Base-by-base conservation (phyloP, 2,888 invertebrate genomes). In the Drosophila helvetica region DNA sequence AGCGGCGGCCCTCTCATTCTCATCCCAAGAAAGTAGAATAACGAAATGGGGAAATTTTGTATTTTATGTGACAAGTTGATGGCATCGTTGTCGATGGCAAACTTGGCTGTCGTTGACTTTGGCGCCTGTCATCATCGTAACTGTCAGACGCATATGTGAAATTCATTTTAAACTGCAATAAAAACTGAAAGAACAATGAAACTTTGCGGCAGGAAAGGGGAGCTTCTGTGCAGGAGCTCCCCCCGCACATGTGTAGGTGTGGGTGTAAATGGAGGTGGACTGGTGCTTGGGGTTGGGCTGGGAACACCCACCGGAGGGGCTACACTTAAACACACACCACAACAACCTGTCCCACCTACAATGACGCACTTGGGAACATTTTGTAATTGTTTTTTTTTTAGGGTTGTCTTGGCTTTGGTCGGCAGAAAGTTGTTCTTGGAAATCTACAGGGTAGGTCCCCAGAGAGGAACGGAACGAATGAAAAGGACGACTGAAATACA, bases 101-200 rank as follows among this genome's bases (percentile, higher is more conserved):
- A 30, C 25, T 38, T n/a, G n/a, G 38, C 6, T 38, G 38, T 38
- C 47, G 17, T 57, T 66, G 66, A 68, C 66, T 66, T 66, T 60
- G 75, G 63, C 60, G 73, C 27, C 65, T 75, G 82, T 69, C 75
- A 69, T 60, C 70, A 68, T 67, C 86, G 66, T 70, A 65, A 71
- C 71, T 75, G 74, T 74, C 74, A 74, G 70, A 30, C 70, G 48
- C 74, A 75, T 62, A 74, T 74, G 74, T 69, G 62, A 75, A 58
- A 61, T 67, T 70, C 71, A 75, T 69, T 75, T 74, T 50, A 76
- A 79, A 89, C 86, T 86, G 76, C 88, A 79, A 89, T 87, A 79
- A 82, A 88, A 86, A 77, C 66, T 52, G 75, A 60, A 64, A 79
- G 75, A 56, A 71, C 69, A 75, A 61, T 55, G 61, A 61, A 69